Base-by-base conservation (phyloP, 2,797 vertebrate genomes). In the Botia almorhae region DNA sequence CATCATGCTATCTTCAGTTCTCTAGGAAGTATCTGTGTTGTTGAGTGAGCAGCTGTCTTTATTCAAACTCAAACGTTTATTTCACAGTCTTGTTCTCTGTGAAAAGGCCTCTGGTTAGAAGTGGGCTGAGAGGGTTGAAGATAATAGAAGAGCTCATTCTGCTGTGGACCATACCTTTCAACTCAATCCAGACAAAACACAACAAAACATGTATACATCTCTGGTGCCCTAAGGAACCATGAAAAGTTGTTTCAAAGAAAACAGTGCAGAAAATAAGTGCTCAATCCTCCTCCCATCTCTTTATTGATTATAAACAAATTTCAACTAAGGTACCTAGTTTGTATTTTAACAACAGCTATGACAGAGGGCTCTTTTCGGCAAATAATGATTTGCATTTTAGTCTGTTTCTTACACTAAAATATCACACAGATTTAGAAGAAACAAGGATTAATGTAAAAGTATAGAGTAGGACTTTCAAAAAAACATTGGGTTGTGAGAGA, bases 1-100 rank as follows among this genome's bases (percentile, higher is more conserved):
- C 43, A 55, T 19, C 48, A 72, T 70, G 55, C 21, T 16, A 46
- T 63, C 39, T 67, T 68, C 53, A 58, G 64, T 50, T 76, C 29
- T 71, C 26, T 8, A 74, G 50, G 33, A 23, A 63, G 50, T 33
- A 13, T 65, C 19, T 46, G 76, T 76, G 55, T 26, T 56, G 74
- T 71, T 81, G 81, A 79, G 21, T 68, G 50, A 82, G 69, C 81
- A 64, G 55, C 78, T 86, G 81, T 82, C 36, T 53, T 26, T 68
- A 17, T 26, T 63, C 73, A 64, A 65, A 74, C 56, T 19, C 71
- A 73, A 29, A 23, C 36, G 36, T 46, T 70, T 55, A 43, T 60
- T 63, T 72, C 46, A 56, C 51, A 21, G 46, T 65, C 67, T 65
- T 75, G 26, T 63, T 64, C 23, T 58, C 43, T 29, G 26, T 79